phyloP scores from a whole-genome alignment of 2,888 invertebrate genomes.

The Pemphredon lugubris region DNA sequence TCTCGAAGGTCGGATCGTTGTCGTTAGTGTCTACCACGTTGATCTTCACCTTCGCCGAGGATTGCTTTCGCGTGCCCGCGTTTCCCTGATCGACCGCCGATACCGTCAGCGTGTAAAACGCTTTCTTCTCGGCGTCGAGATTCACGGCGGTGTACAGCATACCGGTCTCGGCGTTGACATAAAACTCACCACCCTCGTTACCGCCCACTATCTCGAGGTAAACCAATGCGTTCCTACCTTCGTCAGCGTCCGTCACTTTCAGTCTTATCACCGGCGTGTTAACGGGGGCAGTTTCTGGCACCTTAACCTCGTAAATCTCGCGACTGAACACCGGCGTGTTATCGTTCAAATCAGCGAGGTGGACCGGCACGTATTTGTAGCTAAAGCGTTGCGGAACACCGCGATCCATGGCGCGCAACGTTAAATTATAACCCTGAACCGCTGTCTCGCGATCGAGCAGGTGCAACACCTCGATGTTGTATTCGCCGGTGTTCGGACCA shows the following conservation, averaged over 20 bases:
- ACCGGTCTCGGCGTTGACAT: constrained; percentile 93
- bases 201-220: constrained; percentile 95
- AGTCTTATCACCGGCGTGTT: constrained; percentile 94
- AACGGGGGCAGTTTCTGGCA: constrained; percentile 93
- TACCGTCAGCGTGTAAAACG: constrained; percentile 93
- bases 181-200: constrained; percentile 94
- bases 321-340: constrained; percentile 93
- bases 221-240: constrained; percentile 91
- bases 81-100: constrained; percentile 94
- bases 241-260: constrained; percentile 92
- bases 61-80: constrained; percentile 91
- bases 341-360: constrained; percentile 91
- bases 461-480: constrained; percentile 90
- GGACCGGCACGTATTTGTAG: constrained; percentile 91
- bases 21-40: constrained; percentile 96
- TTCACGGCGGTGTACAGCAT: constrained; percentile 92
- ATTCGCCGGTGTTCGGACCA: constrained; percentile 84
- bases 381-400: constrained; percentile 90
- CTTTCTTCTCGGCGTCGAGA: constrained; percentile 92
- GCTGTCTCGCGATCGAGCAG: constrained; percentile 90
- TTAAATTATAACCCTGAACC: constrained; percentile 92
- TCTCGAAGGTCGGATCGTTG: constrained; percentile 94
- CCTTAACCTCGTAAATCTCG: constrained; percentile 92
- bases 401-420: constrained; percentile 91
- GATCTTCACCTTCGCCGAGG: constrained; percentile 95